Percentiles rank a stretch among this genome's conserved stretches.
phyloP scores from a whole-genome alignment of 2,888 invertebrate species.

The Erebia aethiops region DNA sequence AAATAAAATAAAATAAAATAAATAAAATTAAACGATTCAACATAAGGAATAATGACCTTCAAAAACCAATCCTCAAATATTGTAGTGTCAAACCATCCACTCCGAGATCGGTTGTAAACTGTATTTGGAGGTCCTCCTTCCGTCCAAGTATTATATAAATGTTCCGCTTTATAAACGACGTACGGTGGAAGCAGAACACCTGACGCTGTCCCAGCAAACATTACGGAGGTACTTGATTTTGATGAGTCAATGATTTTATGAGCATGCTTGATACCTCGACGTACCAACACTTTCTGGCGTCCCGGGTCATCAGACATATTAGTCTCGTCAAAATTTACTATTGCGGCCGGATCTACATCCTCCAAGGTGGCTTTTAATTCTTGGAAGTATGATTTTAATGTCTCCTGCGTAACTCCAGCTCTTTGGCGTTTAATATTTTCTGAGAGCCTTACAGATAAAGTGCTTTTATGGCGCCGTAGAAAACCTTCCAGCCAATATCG shows the following conservation, averaged over 20 bases:
- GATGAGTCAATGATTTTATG: no score
- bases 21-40: background rate
- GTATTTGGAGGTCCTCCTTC: background rate
- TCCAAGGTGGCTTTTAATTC: background rate
- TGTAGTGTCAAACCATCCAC: background rate
- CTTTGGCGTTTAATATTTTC: background rate
- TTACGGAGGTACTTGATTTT: no score
- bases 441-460: background rate
- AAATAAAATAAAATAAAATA: no score
- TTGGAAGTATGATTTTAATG: background rate
- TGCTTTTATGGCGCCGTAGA: background rate
- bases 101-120: background rate
- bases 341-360: background rate
- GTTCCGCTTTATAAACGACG: no score
- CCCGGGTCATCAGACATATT: background rate
- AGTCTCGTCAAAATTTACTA: background rate
- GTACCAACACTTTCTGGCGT: background rate
- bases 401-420: background rate
- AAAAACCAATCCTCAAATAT: background rate
- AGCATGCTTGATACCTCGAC: background rate
- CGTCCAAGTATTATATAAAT: background rate
- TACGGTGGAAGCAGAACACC: background rate
- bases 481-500: background rate
- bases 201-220: background rate
- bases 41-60: background rate